Percentiles rank a stretch among this genome's conserved stretches.
phyloP scores from a whole-genome alignment of 2,797 vertebrate genomes.

The Melanotaenia nigrans region DNA sequence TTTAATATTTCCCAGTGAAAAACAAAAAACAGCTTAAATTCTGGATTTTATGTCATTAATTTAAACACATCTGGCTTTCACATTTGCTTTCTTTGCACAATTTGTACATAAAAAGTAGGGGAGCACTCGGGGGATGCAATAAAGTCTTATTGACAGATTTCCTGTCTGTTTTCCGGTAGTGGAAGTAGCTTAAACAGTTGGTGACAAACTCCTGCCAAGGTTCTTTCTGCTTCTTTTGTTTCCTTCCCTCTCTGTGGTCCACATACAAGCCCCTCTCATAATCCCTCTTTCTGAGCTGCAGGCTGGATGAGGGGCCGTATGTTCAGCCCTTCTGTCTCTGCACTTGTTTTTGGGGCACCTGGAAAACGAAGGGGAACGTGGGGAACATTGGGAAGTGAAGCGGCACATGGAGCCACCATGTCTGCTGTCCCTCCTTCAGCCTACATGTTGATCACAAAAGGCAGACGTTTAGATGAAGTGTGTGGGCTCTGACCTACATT shows the following conservation, averaged over 20 bases:
- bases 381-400: background rate
- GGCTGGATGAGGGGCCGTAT: constrained; percentile 50
- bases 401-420: background rate
- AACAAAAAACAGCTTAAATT: background rate
- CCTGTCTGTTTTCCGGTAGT: accelerated
- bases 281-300: constrained; percentile 34
- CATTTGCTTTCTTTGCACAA: background rate
- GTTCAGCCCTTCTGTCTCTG: constrained; percentile 51
- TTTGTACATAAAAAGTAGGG: background rate
- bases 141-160: background rate
- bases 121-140: background rate
- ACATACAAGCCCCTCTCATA: constrained; percentile 14
- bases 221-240: background rate
- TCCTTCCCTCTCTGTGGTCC: constrained; percentile 3
- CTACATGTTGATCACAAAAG: background rate
- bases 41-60: background rate
- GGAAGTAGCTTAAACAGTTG: background rate
- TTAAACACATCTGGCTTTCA: background rate
- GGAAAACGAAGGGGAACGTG: background rate
- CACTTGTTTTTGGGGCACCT: constrained; percentile 3
- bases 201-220: background rate
- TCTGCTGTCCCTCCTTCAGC: background rate
- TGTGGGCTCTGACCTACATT: constrained; percentile 44
- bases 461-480: background rate
- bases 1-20: background rate